Percentiles rank a stretch among this genome's conserved stretches.
Conservation (phyloP, 2,888 invertebrate genomes). For the Nemotelus nigrinus region DNA sequence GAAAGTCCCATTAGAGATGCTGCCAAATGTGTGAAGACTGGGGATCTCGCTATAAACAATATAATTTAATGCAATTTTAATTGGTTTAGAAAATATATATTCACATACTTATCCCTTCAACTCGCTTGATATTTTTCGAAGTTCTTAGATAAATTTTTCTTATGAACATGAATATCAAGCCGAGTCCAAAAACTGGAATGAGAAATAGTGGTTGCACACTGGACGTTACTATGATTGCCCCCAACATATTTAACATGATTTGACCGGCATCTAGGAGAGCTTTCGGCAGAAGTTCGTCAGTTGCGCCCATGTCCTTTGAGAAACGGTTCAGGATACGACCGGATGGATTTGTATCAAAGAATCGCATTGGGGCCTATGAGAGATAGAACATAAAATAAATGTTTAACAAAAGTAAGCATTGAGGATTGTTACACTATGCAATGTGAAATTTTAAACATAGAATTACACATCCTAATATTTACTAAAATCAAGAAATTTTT, state of each 20-base stretch:
- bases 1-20: slow-evolving; percentile 78
- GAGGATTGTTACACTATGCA: background rate
- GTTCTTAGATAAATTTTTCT: slow-evolving; percentile 74
- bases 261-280: slow-evolving; percentile 74
- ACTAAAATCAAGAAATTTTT: background rate
- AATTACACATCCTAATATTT: background rate
- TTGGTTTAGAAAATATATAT: background rate
- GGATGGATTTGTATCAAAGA: slow-evolving; percentile 87
- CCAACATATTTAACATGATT: slow-evolving; percentile 65
- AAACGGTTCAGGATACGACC: slow-evolving; percentile 82
- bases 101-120: slow-evolving; percentile 72
- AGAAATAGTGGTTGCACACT: slow-evolving; percentile 71
- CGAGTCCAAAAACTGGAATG: slow-evolving; percentile 69
- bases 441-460: background rate
- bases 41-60: slow-evolving; percentile 73
- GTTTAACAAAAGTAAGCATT: background rate
- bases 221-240: slow-evolving; percentile 72
- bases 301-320: slow-evolving; percentile 84
- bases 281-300: slow-evolving; percentile 81
- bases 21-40: slow-evolving; percentile 81
- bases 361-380: slow-evolving; percentile 69
- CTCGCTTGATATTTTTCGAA: slow-evolving; percentile 74
- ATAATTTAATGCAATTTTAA: background rate
- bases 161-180: slow-evolving; percentile 69
- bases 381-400: background rate